A percentile compares a stretch with the other conserved stretches of the same genome.
Conservation (phyloP, 2,113 vertebrate genomes). For the Mesitornis unicolor region DNA sequence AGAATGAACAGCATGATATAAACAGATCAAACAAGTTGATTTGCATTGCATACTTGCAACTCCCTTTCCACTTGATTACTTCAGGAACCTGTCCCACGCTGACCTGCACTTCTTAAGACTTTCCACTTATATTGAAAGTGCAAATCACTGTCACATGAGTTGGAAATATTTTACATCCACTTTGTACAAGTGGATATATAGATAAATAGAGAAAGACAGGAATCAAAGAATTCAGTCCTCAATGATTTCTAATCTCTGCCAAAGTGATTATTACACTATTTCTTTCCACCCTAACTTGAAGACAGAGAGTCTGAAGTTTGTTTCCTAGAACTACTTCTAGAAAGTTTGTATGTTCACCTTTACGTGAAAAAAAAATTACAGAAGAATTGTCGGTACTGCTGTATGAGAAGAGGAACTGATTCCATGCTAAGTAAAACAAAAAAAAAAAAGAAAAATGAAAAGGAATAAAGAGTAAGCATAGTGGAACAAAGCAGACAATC, state of each 20-base stretch:
- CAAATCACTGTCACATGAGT: neutral
- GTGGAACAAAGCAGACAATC: slow-evolving; percentile 9
- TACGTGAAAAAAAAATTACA: neutral
- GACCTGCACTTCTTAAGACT: neutral
- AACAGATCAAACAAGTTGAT: neutral
- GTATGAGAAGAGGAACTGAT: neutral
- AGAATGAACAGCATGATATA: neutral
- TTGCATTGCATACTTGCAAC: neutral
- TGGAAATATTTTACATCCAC: neutral
- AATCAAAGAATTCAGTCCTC: neutral
- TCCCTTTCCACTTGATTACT: neutral
- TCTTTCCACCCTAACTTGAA: neutral
- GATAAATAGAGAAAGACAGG: neutral
- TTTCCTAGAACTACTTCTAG: neutral
- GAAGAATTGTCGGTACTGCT: neutral
- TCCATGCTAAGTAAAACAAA: neutral
- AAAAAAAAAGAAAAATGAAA: neutral
- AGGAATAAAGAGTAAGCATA: neutral
- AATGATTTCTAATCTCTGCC: neutral
- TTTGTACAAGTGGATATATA: neutral
- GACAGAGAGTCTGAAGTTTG: neutral
- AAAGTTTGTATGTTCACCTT: neutral
- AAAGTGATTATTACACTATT: neutral
- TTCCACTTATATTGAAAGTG: neutral
- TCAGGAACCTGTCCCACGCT: neutral